phyloP scores from a whole-genome alignment of 2,113 vertebrate species.

The Azemiops feae region DNA sequence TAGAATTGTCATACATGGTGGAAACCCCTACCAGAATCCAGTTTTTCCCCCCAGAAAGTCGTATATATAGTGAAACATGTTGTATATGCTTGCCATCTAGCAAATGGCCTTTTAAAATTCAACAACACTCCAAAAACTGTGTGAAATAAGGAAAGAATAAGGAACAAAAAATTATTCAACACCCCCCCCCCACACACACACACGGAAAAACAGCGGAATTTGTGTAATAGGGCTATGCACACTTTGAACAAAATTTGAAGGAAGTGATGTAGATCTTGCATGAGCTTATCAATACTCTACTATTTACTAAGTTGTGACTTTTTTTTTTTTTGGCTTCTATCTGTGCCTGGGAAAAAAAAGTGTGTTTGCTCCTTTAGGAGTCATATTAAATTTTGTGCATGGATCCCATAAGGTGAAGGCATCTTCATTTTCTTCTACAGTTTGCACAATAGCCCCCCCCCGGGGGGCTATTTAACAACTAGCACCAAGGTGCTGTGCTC shows the following conservation, averaged over 20 bases:
- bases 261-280: not conserved
- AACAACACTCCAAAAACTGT: not conserved
- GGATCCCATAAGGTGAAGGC: no score
- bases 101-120: not conserved
- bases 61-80: not conserved
- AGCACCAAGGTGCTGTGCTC: no score
- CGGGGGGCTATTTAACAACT: no score
- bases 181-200: no score
- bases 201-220: not conserved
- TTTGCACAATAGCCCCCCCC: no score
- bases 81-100: not conserved
- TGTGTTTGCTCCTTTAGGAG: no score
- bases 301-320: constrained; percentile 8
- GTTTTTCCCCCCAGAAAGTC: no score
- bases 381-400: no score
- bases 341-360: no score
- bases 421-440: no score
- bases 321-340: not conserved
- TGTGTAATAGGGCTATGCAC: not conserved
- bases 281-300: not conserved
- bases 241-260: not conserved
- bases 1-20: not conserved
- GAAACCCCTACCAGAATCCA: not conserved
- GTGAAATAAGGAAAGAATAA: not conserved
- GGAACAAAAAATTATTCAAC: not conserved